Evolutionary conservation across 2,888 invertebrate genomes (phyloP), one percentile per base, ranked within the genome.

Genomic region (Teleogryllus oceanicus): DNA sequence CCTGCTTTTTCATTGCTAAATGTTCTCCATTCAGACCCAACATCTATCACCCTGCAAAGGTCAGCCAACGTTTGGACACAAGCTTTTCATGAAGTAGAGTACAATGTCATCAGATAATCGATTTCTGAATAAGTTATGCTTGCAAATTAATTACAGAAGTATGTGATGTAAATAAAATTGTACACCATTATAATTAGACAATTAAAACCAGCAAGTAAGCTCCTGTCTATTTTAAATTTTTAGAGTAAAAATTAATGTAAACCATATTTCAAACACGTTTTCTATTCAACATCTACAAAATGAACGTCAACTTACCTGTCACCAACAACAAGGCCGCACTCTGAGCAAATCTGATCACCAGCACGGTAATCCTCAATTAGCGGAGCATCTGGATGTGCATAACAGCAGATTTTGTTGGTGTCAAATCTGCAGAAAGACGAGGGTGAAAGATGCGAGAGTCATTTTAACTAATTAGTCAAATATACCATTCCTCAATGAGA

Each of bases 11-110:
- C 99, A 87, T 99, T 99, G 85, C 97, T 98, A 88, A 99, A 99
- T 81, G 99, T 99, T 87, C 99, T 92, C 99, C 99, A 99, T 88
- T 99, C 99, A 5, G 99, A 98, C 62, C 99, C 98, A n/a, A 99
- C 99, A 88, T 99, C 99, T 83, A 99, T 98, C 1, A 99, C 97
- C 86, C 98, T 97, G 87, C 20, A 84, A 81, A 85, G 13, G 78
- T 77, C 78, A 51, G 74, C 8, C 13, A 51, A 20, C 49, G 21
- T 77, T 78, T 49, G 78, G 16, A 77, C 79, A 49, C 8, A 5
- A 49, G 21, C 50, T 50, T 77, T 74, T 8, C 37, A 37, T 37
- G 37, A 37, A 37, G 10, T 8, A 37, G 5, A 37, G 37, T 5
- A 8, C 37, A 37, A 37, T 37, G 37, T 1, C 37, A 37, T 37